Evolutionary conservation across 2,888 invertebrate genomes (phyloP).

Genomic region (Agrotis puta): DNA sequence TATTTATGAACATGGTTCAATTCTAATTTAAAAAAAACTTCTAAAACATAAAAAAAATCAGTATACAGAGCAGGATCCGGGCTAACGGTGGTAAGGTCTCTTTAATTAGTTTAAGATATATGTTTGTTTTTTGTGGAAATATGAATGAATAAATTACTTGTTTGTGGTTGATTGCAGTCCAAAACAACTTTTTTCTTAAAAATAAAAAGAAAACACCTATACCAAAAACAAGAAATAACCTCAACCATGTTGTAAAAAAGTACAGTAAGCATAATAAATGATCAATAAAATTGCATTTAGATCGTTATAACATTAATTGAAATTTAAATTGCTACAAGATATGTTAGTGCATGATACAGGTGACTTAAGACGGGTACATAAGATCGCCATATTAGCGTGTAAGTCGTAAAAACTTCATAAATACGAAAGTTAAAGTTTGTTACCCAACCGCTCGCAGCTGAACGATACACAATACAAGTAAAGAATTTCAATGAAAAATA

Average conservation of each 20-base stretch:
- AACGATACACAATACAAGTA: conserved; percentile 35
- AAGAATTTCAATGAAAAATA: conserved; percentile 42
- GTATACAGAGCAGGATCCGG: no score
- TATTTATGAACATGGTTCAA: no score
- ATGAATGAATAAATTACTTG: background rate
- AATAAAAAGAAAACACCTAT: background rate
- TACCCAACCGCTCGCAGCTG: conserved; percentile 29
- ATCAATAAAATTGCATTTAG: conserved; percentile 27
- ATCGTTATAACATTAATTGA: conserved; percentile 48
- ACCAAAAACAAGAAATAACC: no score
- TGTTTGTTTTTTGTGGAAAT: background rate
- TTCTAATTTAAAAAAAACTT: no score
- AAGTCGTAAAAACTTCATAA: conserved; percentile 42
- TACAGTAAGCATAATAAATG: conserved; percentile 21
- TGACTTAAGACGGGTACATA: conserved; percentile 50
- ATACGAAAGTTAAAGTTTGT: conserved; percentile 51
- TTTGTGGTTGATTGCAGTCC: no score
- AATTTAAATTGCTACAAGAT: conserved; percentile 49
- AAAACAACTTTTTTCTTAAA: background rate
- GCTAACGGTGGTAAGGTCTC: no score
- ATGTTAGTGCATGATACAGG: conserved; percentile 48
- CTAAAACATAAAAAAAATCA: no score
- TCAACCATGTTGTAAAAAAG: conserved; percentile 22
- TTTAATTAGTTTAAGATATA: background rate
- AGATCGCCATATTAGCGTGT: conserved; percentile 48